Conservation (phyloP, 1,140 invertebrate genomes). For the Anastrepha obliqua region DNA sequence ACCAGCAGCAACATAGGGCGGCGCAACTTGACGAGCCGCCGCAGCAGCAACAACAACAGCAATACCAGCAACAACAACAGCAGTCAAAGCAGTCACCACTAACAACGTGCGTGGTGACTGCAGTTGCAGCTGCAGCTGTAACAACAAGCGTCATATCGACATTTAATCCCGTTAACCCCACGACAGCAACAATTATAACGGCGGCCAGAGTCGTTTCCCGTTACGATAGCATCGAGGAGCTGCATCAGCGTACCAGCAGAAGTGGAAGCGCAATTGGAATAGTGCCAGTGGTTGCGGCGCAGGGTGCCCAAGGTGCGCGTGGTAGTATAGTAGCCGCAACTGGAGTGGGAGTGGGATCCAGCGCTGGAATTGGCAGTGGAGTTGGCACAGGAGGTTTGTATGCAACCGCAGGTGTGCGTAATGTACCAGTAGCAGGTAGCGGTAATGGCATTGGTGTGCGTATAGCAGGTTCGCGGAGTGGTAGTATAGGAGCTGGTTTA, state of each 20-base stretch:
- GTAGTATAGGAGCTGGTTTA: constrained; percentile 56
- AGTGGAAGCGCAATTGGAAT: constrained; percentile 72
- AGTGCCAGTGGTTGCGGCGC: constrained; percentile 61
- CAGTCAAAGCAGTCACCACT: not conserved
- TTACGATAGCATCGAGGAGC: constrained; percentile 73
- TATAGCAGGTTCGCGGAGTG: constrained; percentile 30
- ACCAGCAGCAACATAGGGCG: constrained; percentile 55
- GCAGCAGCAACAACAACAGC: constrained; percentile 27
- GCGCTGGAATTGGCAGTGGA: constrained; percentile 55
- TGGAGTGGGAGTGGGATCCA: constrained; percentile 55
- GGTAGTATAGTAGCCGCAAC: constrained; percentile 54
- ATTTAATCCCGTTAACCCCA: not conserved
- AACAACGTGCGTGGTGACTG: not conserved
- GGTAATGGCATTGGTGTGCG: constrained; percentile 54
- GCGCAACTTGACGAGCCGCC: constrained; percentile 33
- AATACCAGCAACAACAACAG: constrained; percentile 20
- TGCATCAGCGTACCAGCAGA: constrained; percentile 67
- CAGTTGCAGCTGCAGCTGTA: not conserved
- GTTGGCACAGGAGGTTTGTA: constrained; percentile 58
- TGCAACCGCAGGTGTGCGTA: constrained; percentile 21
- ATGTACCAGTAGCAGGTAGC: constrained; percentile 38
- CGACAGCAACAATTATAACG: constrained; percentile 62
- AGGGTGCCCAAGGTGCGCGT: constrained; percentile 50
- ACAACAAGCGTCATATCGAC: constrained; percentile 5
- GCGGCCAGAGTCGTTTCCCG: constrained; percentile 73